Base-by-base conservation (phyloP, 2,797 vertebrate species). In the Ptychobarbus kaznakovi region DNA sequence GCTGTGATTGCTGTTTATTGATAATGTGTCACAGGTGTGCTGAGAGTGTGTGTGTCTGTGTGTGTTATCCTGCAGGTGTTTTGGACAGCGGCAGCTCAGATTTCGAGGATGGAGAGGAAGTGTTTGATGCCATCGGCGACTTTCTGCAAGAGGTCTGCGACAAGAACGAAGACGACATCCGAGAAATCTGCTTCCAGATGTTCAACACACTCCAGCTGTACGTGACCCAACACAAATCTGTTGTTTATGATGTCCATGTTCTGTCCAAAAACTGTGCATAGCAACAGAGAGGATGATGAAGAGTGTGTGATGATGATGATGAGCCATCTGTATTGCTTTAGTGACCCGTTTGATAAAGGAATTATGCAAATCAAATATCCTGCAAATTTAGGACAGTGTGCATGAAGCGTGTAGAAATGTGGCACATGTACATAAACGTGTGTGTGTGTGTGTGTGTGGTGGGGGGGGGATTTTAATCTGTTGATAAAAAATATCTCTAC, bases 91-190 rank as follows among this genome's bases (percentile, higher is more conserved):
- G 97, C 7, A 96, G 96, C 0, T 90, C 96, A 5, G 98, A 99
- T 83, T 99, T 99, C 74, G 97, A 98, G 93, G 97, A 97, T 61
- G 96, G 95, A 46, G 97, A 98, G 75, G 98, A 99, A 75, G 95
- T 99, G n/a, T 97, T 95, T 83, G 98, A 99, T 4, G 98, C 98
- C 1, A 93, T 99, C 1, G 98, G 98, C 0, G 97, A 96, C 1
- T 94, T 99, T 84, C 92, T 99, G 86, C 97, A 97, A 91, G 97
- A 97, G 18, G 96, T 97, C 4, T 97, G 97, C 92, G 94, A 93
- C 66, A 99, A 98, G 83, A 97, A 98, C 75, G 97, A 97, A 79
- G 96, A 97, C 0, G 96, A 97, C 86, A 94, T 99, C 88, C 92
- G 96, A 74, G 94, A 97, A 78, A 96, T 99, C 89, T 99, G 98